Conservation (phyloP, 2,113 vertebrate species). For the Dendropsophus ebraccatus region DNA sequence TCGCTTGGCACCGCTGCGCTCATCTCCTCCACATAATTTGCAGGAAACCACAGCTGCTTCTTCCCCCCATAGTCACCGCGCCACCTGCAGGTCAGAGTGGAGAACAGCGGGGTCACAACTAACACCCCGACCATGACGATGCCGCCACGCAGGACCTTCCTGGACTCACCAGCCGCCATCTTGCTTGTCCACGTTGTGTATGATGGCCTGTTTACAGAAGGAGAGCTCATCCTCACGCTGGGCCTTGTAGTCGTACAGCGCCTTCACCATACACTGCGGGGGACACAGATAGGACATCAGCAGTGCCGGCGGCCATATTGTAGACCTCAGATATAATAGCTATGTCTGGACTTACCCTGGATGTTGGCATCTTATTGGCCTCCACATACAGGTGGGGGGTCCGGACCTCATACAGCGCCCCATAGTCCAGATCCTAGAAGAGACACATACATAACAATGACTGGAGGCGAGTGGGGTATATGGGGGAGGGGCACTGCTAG, state of each 20-base stretch:
- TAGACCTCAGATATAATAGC: not conserved
- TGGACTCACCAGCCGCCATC: constrained; percentile 82
- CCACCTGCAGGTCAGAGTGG: constrained; percentile 64
- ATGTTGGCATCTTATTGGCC: constrained; percentile 87
- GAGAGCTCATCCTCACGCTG: constrained; percentile 88
- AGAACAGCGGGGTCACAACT: not conserved
- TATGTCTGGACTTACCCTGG: constrained; percentile 73
- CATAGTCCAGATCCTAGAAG: constrained; percentile 83
- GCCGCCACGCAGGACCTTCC: too few relatives aligned
- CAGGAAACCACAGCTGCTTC: constrained; percentile 80
- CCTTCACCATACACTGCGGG: constrained; percentile 66
- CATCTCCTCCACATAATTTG: constrained; percentile 79
- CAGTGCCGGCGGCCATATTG: too few relatives aligned
- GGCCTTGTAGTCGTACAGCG: constrained; percentile 84
- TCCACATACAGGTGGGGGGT: constrained; percentile 87
- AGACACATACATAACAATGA: too few relatives aligned
- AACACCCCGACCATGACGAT: too few relatives aligned
- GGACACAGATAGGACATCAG: rapidly evolving
- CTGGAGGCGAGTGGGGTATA: too few relatives aligned
- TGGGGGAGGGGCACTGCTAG: too few relatives aligned
- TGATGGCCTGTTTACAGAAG: constrained; percentile 87
- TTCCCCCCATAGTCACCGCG: constrained; percentile 77
- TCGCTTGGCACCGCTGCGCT: constrained; percentile 66
- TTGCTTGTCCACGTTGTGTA: constrained; percentile 85
- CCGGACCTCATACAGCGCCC: constrained; percentile 83